These are phyloP conservation scores for Myrmophylax atrothorax DNA, from an alignment of 2,113 vertebrate genomes.

Conservation along the genomic window DNA sequence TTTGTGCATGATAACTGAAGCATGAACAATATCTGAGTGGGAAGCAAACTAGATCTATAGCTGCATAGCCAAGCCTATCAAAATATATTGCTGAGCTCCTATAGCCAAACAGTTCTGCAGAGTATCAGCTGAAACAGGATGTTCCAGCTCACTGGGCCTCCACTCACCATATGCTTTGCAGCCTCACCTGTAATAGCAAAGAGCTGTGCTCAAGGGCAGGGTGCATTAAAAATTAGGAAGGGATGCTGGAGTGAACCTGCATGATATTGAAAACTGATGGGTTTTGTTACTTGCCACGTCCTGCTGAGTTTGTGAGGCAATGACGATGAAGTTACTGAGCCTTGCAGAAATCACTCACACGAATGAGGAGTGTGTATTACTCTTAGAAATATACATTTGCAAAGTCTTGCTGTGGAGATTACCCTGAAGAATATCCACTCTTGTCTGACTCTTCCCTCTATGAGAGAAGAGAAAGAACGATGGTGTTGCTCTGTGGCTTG, in stretches of 20 bases:
- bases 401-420: background rate
- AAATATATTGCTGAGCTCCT: constrained; percentile 47
- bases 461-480: background rate
- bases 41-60: constrained; percentile 50
- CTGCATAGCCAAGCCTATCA: constrained; percentile 43
- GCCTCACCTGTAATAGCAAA: constrained; percentile 28
- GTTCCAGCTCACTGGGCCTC: constrained; percentile 59
- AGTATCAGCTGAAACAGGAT: constrained; percentile 17
- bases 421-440: background rate
- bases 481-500: background rate
- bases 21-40: constrained; percentile 33
- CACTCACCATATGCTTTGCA: background rate
- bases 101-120: constrained; percentile 22
- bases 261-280: background rate
- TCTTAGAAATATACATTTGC: background rate
- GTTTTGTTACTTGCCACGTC: background rate
- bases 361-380: background rate
- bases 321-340: background rate
- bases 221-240: constrained; percentile 33
- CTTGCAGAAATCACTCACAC: background rate
- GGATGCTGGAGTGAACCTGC: background rate
- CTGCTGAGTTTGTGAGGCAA: background rate
- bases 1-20: constrained; percentile 54
- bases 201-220: background rate
- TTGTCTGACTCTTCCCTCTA: background rate